These are phyloP conservation scores for Trichonephila inaurata DNA, from an alignment of 1,140 invertebrate genomes.

Conservation along the genomic window DNA sequence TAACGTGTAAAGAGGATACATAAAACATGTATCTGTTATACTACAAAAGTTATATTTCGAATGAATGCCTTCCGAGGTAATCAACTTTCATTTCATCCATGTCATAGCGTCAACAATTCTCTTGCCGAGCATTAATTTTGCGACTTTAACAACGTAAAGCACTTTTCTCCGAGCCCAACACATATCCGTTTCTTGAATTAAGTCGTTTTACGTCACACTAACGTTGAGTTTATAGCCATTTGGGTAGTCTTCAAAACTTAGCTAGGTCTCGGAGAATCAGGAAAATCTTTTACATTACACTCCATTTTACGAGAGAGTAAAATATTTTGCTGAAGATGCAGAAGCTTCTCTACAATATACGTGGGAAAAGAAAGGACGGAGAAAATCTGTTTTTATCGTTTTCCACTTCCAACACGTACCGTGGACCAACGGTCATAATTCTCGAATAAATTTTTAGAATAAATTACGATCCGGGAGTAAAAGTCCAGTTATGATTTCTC, in stretches of 20 bases:
- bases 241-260: not conserved
- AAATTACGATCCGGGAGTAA: not conserved
- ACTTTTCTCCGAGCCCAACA: not conserved
- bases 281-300: not conserved
- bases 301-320: conserved; percentile 57
- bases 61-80: not conserved
- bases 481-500: not conserved
- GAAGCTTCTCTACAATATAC: not conserved
- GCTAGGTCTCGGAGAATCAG: not conserved
- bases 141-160: not conserved
- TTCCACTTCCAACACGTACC: not conserved
- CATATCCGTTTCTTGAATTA: not conserved
- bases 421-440: not conserved
- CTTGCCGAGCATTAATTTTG: not conserved
- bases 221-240: conserved; percentile 9
- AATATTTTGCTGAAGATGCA: conserved; percentile 29
- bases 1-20: no score
- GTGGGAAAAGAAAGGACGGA: not conserved
- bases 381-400: conserved; percentile 2
- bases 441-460: conserved; percentile 30
- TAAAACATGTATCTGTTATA: not conserved
- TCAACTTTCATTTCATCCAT: not conserved
- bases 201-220: conserved; percentile 22
- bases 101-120: not conserved
- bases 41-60: not conserved